phyloP scores from a whole-genome alignment of 2,113 vertebrate species.

The Colaptes auratus region DNA sequence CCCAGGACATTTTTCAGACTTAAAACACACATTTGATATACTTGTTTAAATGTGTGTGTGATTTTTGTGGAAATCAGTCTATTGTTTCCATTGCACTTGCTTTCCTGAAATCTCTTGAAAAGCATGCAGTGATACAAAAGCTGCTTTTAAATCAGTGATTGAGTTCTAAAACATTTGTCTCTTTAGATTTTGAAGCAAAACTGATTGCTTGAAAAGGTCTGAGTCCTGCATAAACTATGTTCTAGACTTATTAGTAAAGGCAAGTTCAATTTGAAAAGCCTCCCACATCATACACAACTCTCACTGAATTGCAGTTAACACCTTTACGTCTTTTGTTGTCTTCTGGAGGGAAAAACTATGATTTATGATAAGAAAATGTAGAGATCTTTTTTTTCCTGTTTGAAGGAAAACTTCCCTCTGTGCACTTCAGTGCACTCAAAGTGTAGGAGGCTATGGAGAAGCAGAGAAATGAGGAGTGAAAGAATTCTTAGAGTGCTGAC shows the following conservation, averaged over 20 bases:
- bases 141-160: neutral
- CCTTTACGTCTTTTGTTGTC: neutral
- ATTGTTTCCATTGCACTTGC: neutral
- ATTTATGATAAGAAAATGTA: neutral
- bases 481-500: neutral
- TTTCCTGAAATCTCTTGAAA: neutral
- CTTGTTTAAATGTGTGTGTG: neutral
- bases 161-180: neutral
- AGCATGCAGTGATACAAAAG: neutral
- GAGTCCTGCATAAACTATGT: neutral
- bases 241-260: neutral
- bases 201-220: neutral
- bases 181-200: neutral
- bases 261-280: neutral
- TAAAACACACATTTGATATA: accelerated
- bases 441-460: neutral
- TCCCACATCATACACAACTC: neutral
- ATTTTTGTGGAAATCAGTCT: neutral
- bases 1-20: neutral
- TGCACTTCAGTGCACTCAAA: neutral
- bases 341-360: neutral
- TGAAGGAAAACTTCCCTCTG: neutral
- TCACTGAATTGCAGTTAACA: neutral
- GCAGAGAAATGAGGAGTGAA: neutral
- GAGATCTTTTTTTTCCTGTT: accelerated